phyloP scores from a whole-genome alignment of 2,888 invertebrate species.

The Chromoteleia sp. region DNA sequence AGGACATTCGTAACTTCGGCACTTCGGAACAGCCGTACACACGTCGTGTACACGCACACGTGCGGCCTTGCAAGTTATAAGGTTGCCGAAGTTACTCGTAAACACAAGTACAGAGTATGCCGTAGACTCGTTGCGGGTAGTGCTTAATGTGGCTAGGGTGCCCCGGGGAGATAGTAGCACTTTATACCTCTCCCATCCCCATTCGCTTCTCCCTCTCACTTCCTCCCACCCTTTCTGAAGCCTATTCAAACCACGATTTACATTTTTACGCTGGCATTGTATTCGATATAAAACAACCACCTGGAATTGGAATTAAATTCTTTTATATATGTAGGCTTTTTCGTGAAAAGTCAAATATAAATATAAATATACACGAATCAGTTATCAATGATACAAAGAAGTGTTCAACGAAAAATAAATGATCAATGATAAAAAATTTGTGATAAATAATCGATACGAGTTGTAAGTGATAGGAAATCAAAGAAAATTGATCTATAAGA shows the following conservation, averaged over 20 bases:
- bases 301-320: constrained; percentile 80
- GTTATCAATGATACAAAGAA: too few species aligned
- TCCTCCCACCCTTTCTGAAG: neutral
- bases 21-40: constrained; percentile 59
- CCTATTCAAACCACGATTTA: constrained; percentile 80
- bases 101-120: constrained; percentile 63
- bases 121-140: constrained; percentile 71
- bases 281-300: constrained; percentile 76
- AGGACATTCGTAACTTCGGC: constrained; percentile 58
- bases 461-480: too few species aligned
- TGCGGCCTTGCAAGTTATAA: constrained; percentile 62
- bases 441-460: too few species aligned
- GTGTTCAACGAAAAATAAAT: too few species aligned
- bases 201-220: neutral
- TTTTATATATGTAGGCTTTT: constrained; percentile 75
- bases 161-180: constrained; percentile 73
- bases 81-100: constrained; percentile 70
- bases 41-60: constrained; percentile 45
- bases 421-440: too few species aligned
- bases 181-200: constrained; percentile 60
- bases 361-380: too few species aligned
- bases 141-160: constrained; percentile 74
- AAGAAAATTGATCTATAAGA: too few species aligned
- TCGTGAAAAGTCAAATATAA: too few species aligned
- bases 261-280: constrained; percentile 81